phyloP scores from a whole-genome alignment of 2,113 vertebrate species.

The Tragelaphus imberbis region DNA sequence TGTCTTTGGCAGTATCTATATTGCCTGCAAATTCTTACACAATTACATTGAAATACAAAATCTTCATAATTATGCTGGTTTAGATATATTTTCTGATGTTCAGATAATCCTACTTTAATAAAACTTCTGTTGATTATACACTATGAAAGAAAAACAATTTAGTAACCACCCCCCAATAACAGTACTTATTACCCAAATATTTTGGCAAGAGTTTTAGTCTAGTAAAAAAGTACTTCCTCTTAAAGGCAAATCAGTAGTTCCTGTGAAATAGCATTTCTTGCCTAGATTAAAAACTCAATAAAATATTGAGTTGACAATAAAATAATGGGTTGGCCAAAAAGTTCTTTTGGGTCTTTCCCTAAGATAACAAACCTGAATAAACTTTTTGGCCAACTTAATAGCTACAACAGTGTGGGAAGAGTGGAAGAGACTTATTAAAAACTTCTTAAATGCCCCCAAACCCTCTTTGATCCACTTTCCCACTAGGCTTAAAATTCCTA shows the following conservation, averaged over 20 bases:
- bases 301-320: background rate
- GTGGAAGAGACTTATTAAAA: background rate
- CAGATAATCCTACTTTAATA: background rate
- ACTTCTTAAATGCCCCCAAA: background rate
- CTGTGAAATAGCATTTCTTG: background rate
- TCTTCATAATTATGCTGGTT: background rate
- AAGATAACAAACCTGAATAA: background rate
- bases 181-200: background rate
- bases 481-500: background rate
- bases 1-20: slow-evolving; percentile 59
- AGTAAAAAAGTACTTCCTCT: background rate
- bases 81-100: background rate
- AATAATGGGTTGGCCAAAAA: background rate
- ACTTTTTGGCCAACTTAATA: background rate
- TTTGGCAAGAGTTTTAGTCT: background rate
- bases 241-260: background rate
- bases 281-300: background rate
- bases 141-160: background rate
- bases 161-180: background rate
- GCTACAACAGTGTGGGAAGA: background rate
- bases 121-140: background rate
- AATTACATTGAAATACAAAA: slow-evolving; percentile 56
- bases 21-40: slow-evolving; percentile 57
- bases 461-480: background rate
- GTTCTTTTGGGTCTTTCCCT: background rate